Base-by-base conservation (phyloP, 2,888 invertebrate species). In the Eutolmus rufibarbis region DNA sequence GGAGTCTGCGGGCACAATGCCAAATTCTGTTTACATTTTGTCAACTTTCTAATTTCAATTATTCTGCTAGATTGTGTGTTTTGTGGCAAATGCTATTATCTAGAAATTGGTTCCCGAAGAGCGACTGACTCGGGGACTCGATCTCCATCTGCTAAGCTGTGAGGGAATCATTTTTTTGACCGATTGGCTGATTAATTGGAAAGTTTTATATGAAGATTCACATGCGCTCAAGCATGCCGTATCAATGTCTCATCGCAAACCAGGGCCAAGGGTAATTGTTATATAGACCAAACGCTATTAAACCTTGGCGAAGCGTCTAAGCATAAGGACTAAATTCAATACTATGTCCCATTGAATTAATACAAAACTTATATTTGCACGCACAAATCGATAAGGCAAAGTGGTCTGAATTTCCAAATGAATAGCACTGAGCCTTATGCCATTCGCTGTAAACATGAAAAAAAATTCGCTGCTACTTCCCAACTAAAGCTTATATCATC, bases 21-120 rank as follows among this genome's bases (percentile, higher is more conserved):
- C 91, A 91, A 90, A 89, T 90, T 89, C 89, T 90, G 90, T 91
- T 91, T 90, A 90, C 90, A 90, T 90, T 91, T 89, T 87, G 88
- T 89, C 37, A 51, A 37, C 23, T 84, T 84, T 16, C 23, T 66
- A 84, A 40, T 84, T 66, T 84, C 28, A 40, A 66, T 66, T 74
- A 84, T 84, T 84, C 40, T 66, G 37, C 9, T 5, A 37, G 23
- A 84, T 12, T 28, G 12, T 66, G 74, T 40, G 66, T 23, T 43
- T 51, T 51, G 28, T 16, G 31, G 28, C 12, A 66, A n/a, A 51
- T 34, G 51, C 34, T 51, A 81, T 56, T 56, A 46, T 51, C 31
- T 16, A 19, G 31, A 51, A 46, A 81, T 51, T 81, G n/a, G n/a
- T 76, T 37, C 31, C 9, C 12, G 9, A 12, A 28, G 2, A 66